Evolutionary conservation across 2,113 vertebrate genomes (phyloP), one percentile per base, ranked within the genome.

Genomic region (Oryzias celebensis): DNA sequence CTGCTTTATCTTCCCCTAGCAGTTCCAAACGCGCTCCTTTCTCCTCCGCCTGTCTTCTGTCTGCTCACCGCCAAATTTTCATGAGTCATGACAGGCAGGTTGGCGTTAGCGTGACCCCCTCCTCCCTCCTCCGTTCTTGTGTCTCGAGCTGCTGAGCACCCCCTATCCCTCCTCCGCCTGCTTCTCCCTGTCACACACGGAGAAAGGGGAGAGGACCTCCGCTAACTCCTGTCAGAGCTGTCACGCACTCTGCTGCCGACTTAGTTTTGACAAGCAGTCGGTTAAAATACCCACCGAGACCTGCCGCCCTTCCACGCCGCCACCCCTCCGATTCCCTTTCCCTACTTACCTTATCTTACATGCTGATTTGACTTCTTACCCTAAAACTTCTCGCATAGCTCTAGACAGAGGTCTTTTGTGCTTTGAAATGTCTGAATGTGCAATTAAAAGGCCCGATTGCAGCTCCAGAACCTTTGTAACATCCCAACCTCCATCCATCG

Each of bases 211-310:
- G 73, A 82, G 69, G 84, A 84, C 81, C 82, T 81, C 68, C 50
- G 68, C 68, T 71, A 76, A 82, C 75, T 84, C 81, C 82, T 85
- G 83, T 86, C 87, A 89, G 65, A 89, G 80, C 84, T 85, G 85
- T 89, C 88, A 87, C 51, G 71, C 73, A 75, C 63, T 47, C 74
- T 4, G 63, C 71, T 14, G 63, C 72, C 10, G 58, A 60, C 50
- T 60, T 50, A 20, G n/a, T 49, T 64, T 62, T 88, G 85, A 90
- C 86, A 82, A 79, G 80, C 68, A 18, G 59, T 57, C 62, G 73
- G 68, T 71, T 71, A 71, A 80, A 81, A 74, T 42, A 69, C 75
- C 77, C 79, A 4, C 41, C 20, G 75, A 80, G 80, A 85, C 79
- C 73, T 56, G 76, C 59, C 26, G 28, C 62, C 74, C 52, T 2